Base-by-base conservation (phyloP, 1,140 invertebrate species). In the Metopolophium dirhodum region DNA sequence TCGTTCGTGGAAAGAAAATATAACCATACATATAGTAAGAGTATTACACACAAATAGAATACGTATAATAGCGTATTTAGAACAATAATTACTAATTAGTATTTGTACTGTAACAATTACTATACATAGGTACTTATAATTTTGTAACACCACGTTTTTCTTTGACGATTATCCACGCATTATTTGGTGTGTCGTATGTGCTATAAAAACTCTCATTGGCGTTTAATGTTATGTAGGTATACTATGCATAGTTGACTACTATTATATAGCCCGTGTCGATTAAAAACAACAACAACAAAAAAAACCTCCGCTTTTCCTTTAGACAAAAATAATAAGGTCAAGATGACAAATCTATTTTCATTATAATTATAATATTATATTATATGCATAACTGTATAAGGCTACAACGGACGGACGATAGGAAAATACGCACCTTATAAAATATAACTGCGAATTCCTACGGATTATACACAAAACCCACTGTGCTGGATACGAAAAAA, bases 291-390 rank as follows among this genome's bases (percentile, higher is more conserved):
- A 30, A 51, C 49, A 51, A 54, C 20, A 54, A 54, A 77, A 68
- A 68, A n/a, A 68, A 61, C 57, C 30, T n/a, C 61, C n/a, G 61
- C 11, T 77, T 35, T 77, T 77, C 61, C 6, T n/a, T 18, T 7
- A n/a, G 11, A n/a, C 30, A 30, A 77, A 77, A 77, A 77, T 77
- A 77, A 77, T 77, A n/a, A 77, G n/a, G 30, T 2, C 61, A 35
- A 77, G 61, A 77, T 77, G 30, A 77, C 61, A 77, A 77, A 77
- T n/a, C 61, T 77, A n/a, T 77, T 77, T 77, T 77, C 61, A n/a
- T 77, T 68, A 68, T 68, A 68, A n/a, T 68, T 11, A 77, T 77
- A n/a, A 47, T 61, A 61, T 61, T 77, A n/a, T 18, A 7, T 14
- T 30, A 11, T 61, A 14, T n/a, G 14, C 61, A 77, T 7, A 77